phyloP scores from a whole-genome alignment of 2,797 vertebrate species.

The Adrianichthys oophorus region DNA sequence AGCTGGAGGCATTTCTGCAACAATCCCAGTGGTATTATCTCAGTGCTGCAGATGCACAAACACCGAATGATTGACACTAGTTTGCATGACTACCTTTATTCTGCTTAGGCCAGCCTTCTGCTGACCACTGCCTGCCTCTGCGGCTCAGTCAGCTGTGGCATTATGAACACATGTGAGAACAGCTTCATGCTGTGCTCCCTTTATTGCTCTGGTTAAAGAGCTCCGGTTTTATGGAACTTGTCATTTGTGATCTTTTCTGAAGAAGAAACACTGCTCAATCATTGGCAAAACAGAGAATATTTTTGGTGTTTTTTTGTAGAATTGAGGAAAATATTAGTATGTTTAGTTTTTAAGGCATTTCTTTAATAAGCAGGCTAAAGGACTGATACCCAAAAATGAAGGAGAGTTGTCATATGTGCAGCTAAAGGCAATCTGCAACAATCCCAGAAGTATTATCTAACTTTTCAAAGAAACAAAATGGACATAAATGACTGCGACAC shows the following conservation, averaged over 20 bases:
- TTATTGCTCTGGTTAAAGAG: background rate
- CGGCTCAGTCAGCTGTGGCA: background rate
- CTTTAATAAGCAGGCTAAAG: too few relatives aligned
- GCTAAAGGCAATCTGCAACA: slow-evolving; percentile 2
- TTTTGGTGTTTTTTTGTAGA: too few relatives aligned
- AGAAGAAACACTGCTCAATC: background rate
- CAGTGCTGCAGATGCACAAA: slow-evolving; percentile 7
- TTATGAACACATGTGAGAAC: background rate
- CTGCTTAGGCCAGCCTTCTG: background rate
- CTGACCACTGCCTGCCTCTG: background rate
- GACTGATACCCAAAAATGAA: too few relatives aligned
- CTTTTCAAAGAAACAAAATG: too few relatives aligned
- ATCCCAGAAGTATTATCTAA: background rate
- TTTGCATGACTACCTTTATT: slow-evolving; percentile 5
- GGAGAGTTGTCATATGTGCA: slow-evolving; percentile 2
- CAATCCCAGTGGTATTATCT: background rate
- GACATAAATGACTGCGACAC: too few relatives aligned
- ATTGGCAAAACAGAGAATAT: background rate
- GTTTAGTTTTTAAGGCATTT: too few relatives aligned
- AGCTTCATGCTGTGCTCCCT: slow-evolving; percentile 1
- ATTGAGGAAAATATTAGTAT: too few relatives aligned
- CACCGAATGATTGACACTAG: slow-evolving; percentile 7
- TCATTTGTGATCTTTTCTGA: background rate
- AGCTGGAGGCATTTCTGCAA: slow-evolving; percentile 4
- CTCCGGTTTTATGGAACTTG: background rate